Evolutionary conservation across 2,113 vertebrate species (phyloP), one percentile per base, ranked within the genome.

Genomic region (Seriola aureovittata): DNA sequence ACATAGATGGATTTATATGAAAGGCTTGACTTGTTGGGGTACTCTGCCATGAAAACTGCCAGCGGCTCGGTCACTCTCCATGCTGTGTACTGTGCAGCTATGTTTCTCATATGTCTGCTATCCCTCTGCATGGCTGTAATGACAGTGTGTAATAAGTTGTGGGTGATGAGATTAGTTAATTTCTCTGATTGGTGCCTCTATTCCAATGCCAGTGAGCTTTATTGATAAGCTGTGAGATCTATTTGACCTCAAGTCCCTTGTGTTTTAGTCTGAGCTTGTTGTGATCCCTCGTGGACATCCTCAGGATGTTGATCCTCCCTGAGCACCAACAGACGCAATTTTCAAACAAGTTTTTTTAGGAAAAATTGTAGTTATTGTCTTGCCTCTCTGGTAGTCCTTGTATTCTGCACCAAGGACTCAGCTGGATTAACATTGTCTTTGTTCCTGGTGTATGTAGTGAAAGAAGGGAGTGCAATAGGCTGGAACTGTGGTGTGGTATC

Each of bases 401-500:
- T 88, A 85, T 94, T 93, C 91, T 93, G 82, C 81, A 88, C 85
- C 93, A 94, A 92, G 94, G 91, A 90, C 94, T 89, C 82, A 8
- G 63, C 57, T 77, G 85, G 80, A 81, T 87, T 90, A 93, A 89
- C 94, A 86, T 87, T 89, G 88, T 86, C 91, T 94, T 95, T 94
- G 92, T 95, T 94, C 89, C 92, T 59, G 72, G 71, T 85, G 81
- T 84, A 91, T 48, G 57, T 57, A 66, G 72, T 55, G 77, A 90
- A 92, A 95, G 91, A 74, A 85, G 75, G 89, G 89, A 88, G 92
- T 93, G 93, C 67, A 85, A 77, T 90, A 80, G 91, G 88, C 86
- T 88, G 82, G 82, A 93, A 86, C 89, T 93, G 89, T 93, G 90
- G 83, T 92, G 92, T 94, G 88, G 85, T 96, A 96, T 96, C 96